These are phyloP conservation scores for Silurus meridionalis DNA, from an alignment of 2,113 vertebrate species.

Conservation along the genomic window DNA sequence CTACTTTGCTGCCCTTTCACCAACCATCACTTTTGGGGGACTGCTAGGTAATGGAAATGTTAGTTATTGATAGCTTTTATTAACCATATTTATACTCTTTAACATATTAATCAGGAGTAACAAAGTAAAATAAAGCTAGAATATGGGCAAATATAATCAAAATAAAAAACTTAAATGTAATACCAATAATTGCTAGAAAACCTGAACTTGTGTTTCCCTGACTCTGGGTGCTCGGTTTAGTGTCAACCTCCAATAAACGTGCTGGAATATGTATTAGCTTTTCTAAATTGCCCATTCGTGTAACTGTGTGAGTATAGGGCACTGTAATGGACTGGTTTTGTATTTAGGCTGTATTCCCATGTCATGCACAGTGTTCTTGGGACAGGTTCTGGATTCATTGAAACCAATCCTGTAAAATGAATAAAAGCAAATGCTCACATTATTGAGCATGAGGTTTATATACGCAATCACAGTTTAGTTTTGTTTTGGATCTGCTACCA, in stretches of 20 bases:
- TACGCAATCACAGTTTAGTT: neutral
- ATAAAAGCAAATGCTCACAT: neutral
- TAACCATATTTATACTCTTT: neutral
- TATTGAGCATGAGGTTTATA: neutral
- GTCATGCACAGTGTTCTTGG: neutral
- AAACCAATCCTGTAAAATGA: neutral
- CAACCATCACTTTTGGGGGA: constrained; percentile 97
- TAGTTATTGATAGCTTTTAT: neutral
- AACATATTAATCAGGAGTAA: neutral
- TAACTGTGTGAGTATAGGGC: neutral
- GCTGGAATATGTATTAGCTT: neutral
- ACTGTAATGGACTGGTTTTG: neutral
- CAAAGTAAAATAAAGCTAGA: neutral
- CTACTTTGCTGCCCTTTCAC: constrained; percentile 96
- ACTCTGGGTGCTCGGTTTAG: neutral
- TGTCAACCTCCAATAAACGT: neutral
- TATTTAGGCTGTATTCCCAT: neutral
- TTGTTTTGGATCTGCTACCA: neutral
- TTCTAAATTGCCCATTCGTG: neutral
- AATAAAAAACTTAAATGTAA: neutral
- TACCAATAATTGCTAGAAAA: neutral
- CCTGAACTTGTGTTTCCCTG: neutral
- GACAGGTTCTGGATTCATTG: neutral
- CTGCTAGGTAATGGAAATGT: constrained; percentile 83
- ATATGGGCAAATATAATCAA: neutral